Evolutionary conservation across 2,888 invertebrate species (phyloP), one percentile per base, ranked within the genome.

Genomic region (Plusia festucae): DNA sequence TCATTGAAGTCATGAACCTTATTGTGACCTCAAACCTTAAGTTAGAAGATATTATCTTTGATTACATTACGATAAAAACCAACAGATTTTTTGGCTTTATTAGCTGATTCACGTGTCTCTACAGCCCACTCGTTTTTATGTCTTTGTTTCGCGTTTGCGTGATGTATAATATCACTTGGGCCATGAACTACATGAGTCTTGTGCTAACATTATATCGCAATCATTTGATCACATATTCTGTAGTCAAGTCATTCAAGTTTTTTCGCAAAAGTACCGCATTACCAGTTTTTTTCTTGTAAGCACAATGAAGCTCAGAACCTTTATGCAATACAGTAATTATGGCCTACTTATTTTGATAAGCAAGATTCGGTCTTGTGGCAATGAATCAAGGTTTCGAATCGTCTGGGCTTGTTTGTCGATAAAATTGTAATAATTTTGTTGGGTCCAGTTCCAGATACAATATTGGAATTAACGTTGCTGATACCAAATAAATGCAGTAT

Each of bases 261-360:
- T 62, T 69, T 65, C 55, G 30, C 44, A 60, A 32, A 60, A 54
- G 59, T 66, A 65, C 60, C 57, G 59, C 53, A 57, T 55, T 51
- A 22, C 54, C 32, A 46, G n/a, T 30, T 51, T 66, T 65, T 66
- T 66, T 22, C 1, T 46, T 16, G 46, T 49, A 76, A 46, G 52
- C 20, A 67, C 44, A 52, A 65, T 62, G 22, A 52, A 59, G 16
- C n/a, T 18, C 57, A n/a, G 56, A 73, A 53, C 54, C 49, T 63
- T 67, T 60, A 49, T 20, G 51, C n/a, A 55, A 66, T 54, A 46
- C 60, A 27, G 34, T 58, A 27, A 65, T 64, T 56, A 54, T 34
- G 22, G 27, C 46, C 54, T 56, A 13, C 13, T 15, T 18, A 9
- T 9, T 44, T 11, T 18, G 1, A 2, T 20, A 20, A 13, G 8